Evolutionary conservation across 30 jellyfish, hydroid and myxozoan species (phyloP).

Genomic region (Nemopilema nomurai): DNA sequence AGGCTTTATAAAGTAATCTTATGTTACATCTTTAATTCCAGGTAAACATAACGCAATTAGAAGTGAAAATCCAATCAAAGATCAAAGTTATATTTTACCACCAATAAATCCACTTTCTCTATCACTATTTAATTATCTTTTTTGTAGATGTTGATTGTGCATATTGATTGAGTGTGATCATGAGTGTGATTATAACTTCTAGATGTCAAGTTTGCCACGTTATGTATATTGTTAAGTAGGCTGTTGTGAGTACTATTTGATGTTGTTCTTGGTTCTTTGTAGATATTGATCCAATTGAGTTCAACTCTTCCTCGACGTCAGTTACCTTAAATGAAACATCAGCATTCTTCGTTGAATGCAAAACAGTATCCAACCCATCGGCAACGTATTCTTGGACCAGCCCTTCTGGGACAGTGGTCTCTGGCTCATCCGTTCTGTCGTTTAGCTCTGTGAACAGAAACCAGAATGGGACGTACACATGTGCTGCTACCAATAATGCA

Average conservation of each 20-base stretch:
- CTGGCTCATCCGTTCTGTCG: neutral
- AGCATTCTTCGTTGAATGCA: neutral
- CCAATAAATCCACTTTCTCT: too few relatives aligned
- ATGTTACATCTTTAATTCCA: too few relatives aligned
- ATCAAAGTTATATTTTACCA: too few relatives aligned
- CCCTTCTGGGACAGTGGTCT: neutral
- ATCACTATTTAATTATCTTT: too few relatives aligned
- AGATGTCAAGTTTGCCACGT: too few relatives aligned
- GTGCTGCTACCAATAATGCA: slow-evolving; percentile 25
- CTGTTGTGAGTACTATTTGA: neutral
- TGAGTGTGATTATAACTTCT: too few relatives aligned
- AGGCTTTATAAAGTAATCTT: too few relatives aligned
- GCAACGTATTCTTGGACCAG: slow-evolving; percentile 16
- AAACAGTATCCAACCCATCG: slow-evolving; percentile 1
- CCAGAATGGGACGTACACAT: slow-evolving; percentile 25
- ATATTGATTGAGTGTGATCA: too few relatives aligned
- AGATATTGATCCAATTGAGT: slow-evolving; percentile 10
- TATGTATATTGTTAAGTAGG: too few relatives aligned
- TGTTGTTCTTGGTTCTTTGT: neutral
- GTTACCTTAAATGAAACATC: neutral
- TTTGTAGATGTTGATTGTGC: too few relatives aligned
- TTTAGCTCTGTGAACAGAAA: slow-evolving; percentile 6
- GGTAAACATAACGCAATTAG: too few relatives aligned
- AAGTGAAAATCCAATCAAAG: too few relatives aligned
- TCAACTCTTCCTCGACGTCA: neutral